These are phyloP conservation scores for Monopis laevigella DNA, from an alignment of 2,888 invertebrate species.

Conservation along the genomic window DNA sequence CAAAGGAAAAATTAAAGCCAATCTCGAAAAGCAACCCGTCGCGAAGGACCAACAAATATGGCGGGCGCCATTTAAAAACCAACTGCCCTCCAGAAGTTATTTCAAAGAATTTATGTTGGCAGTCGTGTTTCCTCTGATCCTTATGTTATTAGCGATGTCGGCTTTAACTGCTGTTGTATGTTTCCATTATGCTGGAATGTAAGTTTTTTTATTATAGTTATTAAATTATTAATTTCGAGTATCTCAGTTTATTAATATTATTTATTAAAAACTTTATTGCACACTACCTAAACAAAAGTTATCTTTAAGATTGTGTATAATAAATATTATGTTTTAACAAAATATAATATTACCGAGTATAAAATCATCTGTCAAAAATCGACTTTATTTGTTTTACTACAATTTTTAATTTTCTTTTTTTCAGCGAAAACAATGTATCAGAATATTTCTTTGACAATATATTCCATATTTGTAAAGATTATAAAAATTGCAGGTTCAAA, in stretches of 20 bases:
- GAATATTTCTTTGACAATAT: constrained; percentile 74
- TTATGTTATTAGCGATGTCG: constrained; percentile 72
- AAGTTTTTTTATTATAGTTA: constrained; percentile 45
- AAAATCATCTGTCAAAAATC: no score
- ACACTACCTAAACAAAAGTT: no score
- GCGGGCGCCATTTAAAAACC: constrained; percentile 68
- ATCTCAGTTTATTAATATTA: constrained; percentile 2
- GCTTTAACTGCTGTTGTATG: constrained; percentile 78
- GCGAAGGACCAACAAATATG: constrained; percentile 59
- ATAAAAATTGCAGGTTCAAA: constrained; percentile 41
- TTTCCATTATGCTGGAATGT: constrained; percentile 81
- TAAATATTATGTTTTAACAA: no score
- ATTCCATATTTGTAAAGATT: constrained; percentile 77
- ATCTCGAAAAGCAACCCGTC: constrained; percentile 13
- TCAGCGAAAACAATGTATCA: constrained; percentile 72
- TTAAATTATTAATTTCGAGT: constrained; percentile 14
- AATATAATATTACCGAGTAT: no score
- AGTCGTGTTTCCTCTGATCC: constrained; percentile 73
- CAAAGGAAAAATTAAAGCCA: constrained; percentile 21
- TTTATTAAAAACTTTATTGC: no score
- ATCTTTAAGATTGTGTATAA: no score
- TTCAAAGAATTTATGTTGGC: constrained; percentile 74
- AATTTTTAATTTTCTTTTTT: constrained; percentile 28
- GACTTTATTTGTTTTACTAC: no score
- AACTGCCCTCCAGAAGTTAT: constrained; percentile 75